Conservation (phyloP, 1,140 invertebrate genomes). For the Solenopsis invicta region DNA sequence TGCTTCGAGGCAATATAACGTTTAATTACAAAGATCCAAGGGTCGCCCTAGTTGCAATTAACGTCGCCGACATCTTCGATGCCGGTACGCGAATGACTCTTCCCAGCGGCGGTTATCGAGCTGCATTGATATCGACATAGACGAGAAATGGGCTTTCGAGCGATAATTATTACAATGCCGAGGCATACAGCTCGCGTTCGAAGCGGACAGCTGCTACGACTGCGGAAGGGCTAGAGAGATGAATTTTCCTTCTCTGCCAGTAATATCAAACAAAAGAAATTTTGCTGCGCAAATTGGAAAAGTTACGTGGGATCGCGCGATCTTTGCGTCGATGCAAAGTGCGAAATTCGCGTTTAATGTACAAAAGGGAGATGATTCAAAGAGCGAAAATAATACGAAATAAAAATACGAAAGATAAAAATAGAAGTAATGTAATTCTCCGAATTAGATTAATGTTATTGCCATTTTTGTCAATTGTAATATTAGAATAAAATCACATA, state of each 20-base stretch:
- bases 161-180: slow-evolving; percentile 54
- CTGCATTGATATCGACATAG: slow-evolving; percentile 26
- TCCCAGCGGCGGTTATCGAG: slow-evolving; percentile 20
- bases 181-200: background rate
- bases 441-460: too few species aligned
- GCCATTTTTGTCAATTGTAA: too few species aligned
- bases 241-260: background rate
- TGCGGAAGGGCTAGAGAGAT: background rate
- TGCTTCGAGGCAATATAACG: slow-evolving; percentile 10
- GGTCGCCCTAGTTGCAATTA: slow-evolving; percentile 55
- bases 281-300: background rate
- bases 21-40: slow-evolving; percentile 51
- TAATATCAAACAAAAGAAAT: slow-evolving; percentile 14
- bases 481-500: too few species aligned
- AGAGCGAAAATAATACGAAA: too few species aligned
- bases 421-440: background rate
- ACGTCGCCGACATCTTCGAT: slow-evolving; percentile 30
- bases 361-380: background rate
- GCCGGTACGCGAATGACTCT: slow-evolving; percentile 12
- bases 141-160: slow-evolving; percentile 18
- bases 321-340: background rate
- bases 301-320: background rate
- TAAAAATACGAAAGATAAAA: background rate
- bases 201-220: slow-evolving; percentile 15
- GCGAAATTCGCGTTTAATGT: background rate